phyloP scores from a whole-genome alignment of 2,888 invertebrate genomes.

The Xestia sexstrigata region DNA sequence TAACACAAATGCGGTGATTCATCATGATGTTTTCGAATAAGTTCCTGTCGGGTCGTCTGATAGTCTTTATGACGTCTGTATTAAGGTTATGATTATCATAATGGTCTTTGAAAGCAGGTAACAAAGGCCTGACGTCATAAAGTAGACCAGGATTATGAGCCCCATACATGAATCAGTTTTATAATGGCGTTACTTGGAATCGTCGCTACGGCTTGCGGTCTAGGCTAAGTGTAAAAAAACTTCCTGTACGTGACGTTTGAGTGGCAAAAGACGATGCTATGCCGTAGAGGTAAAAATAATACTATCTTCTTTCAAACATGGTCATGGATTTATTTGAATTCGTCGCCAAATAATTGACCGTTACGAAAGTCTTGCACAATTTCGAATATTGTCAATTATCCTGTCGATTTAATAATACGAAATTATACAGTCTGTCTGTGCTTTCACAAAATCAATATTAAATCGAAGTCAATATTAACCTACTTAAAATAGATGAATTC shows the following conservation, averaged over 20 bases:
- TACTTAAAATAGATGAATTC: slow-evolving; percentile 57
- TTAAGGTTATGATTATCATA: slow-evolving; percentile 63
- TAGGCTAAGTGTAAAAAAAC: slow-evolving; percentile 31
- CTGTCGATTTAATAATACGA: background rate
- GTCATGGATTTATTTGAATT: background rate
- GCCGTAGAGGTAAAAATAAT: background rate
- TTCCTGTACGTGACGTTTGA: slow-evolving; percentile 53
- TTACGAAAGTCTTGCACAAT: background rate
- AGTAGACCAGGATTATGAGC: slow-evolving; percentile 56
- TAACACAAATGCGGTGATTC: slow-evolving; percentile 65
- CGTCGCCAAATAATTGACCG: background rate
- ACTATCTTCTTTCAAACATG: background rate
- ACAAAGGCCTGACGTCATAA: slow-evolving; percentile 60
- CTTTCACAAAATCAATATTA: slow-evolving; percentile 23
- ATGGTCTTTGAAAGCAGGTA: slow-evolving; percentile 42
- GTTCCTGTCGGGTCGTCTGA: slow-evolving; percentile 63
- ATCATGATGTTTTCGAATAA: slow-evolving; percentile 57
- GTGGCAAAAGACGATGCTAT: background rate
- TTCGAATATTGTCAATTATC: background rate
- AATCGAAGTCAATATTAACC: slow-evolving; percentile 44
- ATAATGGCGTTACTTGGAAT: slow-evolving; percentile 52
- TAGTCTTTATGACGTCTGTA: slow-evolving; percentile 58
- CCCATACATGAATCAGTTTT: slow-evolving; percentile 54
- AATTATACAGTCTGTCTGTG: background rate
- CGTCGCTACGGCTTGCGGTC: slow-evolving; percentile 43